Evolutionary conservation across 2,797 vertebrate species (phyloP), one percentile per base, ranked within the genome.

Genomic region (Rhinoraja longicauda): DNA sequence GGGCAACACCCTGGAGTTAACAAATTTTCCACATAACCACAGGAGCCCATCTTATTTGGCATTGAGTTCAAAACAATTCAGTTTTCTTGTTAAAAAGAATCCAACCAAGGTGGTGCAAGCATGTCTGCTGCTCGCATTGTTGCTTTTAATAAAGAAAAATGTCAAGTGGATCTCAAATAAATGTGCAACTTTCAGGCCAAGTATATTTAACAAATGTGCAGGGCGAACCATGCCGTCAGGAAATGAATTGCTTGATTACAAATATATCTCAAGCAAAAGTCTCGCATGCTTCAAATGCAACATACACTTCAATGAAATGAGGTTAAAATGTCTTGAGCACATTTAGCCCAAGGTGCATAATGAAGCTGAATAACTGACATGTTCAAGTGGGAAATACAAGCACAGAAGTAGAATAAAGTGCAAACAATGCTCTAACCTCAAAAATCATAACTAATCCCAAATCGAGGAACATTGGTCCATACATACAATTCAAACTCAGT

Each of bases 1-100:
- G 95, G 97, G 97, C 95, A 94, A 97, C 96, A 97, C 95, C 97
- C 96, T 95, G 96, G 95, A 94, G 96, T 99, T 98, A 99, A 73
- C 70, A 92, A 29, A 72, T 72, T 73, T 73, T 39, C 45, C 90
- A 92, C 70, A 91, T 13, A 67, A 21, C 64, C 36, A 91, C 64
- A 72, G 88, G 64, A 73, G 36, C 67, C 64, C 45, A 73, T 53
- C 62, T 62, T 70, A 90, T 90, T 67, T 70, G 70, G 70, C 12
- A 73, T 24, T 75, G 64, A 70, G 88, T 39, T 45, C 4, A 32
- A 45, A 73, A 53, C 36, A 91, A 91, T 91, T 91, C 70, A 72
- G 19, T 72, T 32, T 32, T 32, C 45, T 90, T 72, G 39, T 53
- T 45, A 92, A 73, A 53, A 70, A 67, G 29, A 4, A 29, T 29